Conservation (phyloP, 1,140 invertebrate genomes). For the Drosophila tani region DNA sequence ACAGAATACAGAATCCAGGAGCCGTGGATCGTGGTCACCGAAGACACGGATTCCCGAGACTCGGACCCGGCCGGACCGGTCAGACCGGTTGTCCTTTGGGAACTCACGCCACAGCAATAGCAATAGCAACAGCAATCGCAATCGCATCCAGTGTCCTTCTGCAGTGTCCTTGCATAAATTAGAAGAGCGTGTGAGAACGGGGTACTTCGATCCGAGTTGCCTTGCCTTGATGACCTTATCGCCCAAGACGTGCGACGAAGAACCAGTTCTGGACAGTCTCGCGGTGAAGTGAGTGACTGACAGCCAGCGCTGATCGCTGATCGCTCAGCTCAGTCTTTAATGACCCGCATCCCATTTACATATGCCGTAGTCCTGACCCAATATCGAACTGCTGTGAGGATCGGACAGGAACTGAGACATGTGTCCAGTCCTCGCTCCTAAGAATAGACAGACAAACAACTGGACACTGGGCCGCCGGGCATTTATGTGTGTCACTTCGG, state of each 20-base stretch:
- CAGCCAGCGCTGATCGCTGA: slow-evolving; percentile 28
- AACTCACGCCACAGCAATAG: slow-evolving; percentile 60
- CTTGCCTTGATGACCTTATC: slow-evolving; percentile 71
- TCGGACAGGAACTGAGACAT: slow-evolving; percentile 12
- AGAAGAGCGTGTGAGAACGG: slow-evolving; percentile 72
- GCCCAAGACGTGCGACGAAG: slow-evolving; percentile 39
- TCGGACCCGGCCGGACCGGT: slow-evolving; percentile 76
- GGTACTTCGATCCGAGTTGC: slow-evolving; percentile 14
- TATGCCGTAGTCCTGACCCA: slow-evolving; percentile 22
- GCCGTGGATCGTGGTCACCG: slow-evolving; percentile 61
- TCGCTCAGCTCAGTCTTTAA: slow-evolving; percentile 31
- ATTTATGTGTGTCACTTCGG: slow-evolving; percentile 37
- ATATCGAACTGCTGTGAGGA: slow-evolving; percentile 53
- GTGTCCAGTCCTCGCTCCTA: slow-evolving; percentile 30
- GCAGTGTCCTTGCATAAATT: slow-evolving; percentile 85
- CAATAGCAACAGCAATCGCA: slow-evolving; percentile 30
- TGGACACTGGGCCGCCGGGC: slow-evolving; percentile 60
- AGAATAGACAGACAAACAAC: slow-evolving; percentile 29
- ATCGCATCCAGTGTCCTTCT: slow-evolving; percentile 75
- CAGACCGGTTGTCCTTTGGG: slow-evolving; percentile 77
- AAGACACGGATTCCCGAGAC: slow-evolving; percentile 51
- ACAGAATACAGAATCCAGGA: background rate
- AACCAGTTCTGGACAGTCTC: slow-evolving; percentile 81
- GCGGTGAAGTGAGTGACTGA: slow-evolving; percentile 42
- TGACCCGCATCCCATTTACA: slow-evolving; percentile 70